These are phyloP conservation scores for Cydia pomonella DNA, from an alignment of 1,140 invertebrate genomes.

Conservation along the genomic window DNA sequence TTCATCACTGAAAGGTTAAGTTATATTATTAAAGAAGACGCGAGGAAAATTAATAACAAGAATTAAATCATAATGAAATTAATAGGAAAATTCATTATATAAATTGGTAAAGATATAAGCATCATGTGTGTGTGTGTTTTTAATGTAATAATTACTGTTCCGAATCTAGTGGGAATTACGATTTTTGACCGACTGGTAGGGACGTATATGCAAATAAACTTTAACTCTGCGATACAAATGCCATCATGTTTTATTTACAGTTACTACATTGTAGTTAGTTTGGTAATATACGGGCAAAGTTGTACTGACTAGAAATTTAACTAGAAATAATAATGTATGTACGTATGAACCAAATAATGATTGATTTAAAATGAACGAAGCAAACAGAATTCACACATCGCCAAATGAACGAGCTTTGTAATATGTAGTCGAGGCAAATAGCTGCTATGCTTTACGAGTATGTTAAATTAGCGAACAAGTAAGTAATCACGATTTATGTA, in stretches of 20 bases:
- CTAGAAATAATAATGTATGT: slow-evolving; percentile 15
- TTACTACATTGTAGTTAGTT: slow-evolving; percentile 10
- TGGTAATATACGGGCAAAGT: slow-evolving; percentile 14
- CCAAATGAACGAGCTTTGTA: slow-evolving; percentile 1
- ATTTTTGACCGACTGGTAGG: not conserved
- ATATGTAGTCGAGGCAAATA: slow-evolving; percentile 10
- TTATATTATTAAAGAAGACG: not conserved
- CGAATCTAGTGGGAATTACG: too few species aligned
- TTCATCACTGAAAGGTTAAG: not conserved
- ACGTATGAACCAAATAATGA: slow-evolving; percentile 6
- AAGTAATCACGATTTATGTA: not conserved
- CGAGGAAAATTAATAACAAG: not conserved
- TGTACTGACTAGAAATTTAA: slow-evolving; percentile 8
- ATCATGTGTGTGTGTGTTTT: too few species aligned
- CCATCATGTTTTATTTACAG: not conserved
- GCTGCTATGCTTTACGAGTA: not conserved
- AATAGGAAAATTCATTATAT: too few species aligned
- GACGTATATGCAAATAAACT: not conserved
- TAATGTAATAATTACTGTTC: too few species aligned
- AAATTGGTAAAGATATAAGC: too few species aligned
- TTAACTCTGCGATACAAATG: not conserved
- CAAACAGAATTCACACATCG: not conserved
- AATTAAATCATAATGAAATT: too few species aligned
- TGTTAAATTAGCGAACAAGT: slow-evolving; percentile 4
- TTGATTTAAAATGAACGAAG: slow-evolving; percentile 16